Percentiles rank a stretch among this genome's conserved stretches.
Conservation (phyloP, 2,113 vertebrate species). For the Scartelaos histophorus region DNA sequence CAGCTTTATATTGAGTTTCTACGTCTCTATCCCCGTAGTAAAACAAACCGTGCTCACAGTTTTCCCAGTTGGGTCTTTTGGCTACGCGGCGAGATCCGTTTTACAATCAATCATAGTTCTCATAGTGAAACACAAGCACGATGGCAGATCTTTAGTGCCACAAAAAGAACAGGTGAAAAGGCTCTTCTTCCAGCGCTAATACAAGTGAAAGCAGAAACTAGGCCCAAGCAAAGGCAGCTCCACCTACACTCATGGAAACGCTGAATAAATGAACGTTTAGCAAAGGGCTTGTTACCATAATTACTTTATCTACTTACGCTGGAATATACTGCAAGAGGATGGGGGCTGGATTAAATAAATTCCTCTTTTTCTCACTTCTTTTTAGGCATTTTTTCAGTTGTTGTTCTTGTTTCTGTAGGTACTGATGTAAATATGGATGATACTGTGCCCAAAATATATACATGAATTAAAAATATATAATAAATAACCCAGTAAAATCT, state of each 20-base stretch:
- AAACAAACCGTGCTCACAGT: slow-evolving; percentile 33
- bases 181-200: slow-evolving; percentile 65
- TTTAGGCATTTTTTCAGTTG: no score
- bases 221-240: slow-evolving; percentile 5
- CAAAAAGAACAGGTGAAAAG: slow-evolving; percentile 56
- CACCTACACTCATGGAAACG: slow-evolving; percentile 38
- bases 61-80: slow-evolving; percentile 56
- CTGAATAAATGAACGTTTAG: slow-evolving; percentile 15
- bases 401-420: no score
- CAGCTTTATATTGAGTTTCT: slow-evolving; percentile 6
- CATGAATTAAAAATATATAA: no score
- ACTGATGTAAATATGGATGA: no score
- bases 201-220: slow-evolving; percentile 75
- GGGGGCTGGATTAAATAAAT: no score
- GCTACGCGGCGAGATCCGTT: slow-evolving; percentile 44
- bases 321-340: no score
- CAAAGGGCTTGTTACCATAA: neutral
- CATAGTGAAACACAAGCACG: slow-evolving; percentile 44
- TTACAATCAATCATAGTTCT: slow-evolving; percentile 58
- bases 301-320: no score
- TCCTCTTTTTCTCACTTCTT: no score
- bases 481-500: no score
- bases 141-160: slow-evolving; percentile 47
- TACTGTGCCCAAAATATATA: no score
- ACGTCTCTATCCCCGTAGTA: slow-evolving; percentile 16